Evolutionary conservation across 2,888 invertebrate genomes (phyloP), one percentile per base, ranked within the genome.

Genomic region (Alsophila aescularia): DNA sequence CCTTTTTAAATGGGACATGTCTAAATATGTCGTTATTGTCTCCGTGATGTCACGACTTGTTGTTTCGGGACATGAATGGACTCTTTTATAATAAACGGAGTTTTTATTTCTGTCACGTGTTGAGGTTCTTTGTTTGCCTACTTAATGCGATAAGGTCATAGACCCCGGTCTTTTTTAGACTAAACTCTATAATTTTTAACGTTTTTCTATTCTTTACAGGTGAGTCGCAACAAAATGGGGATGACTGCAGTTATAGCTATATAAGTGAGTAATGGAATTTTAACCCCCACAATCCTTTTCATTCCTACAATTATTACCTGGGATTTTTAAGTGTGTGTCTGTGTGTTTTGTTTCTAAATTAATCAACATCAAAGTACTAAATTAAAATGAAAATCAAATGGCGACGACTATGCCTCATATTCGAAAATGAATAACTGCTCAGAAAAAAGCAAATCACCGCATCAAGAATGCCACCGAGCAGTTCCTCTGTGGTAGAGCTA

Each of bases 181-280:
- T 1, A 8, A 12, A 12, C 0, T 27, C 13, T 24, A 6, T 35
- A 44, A 24, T 32, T 4, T 32, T 5, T 45, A n/a, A n/a, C n/a
- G 0, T 9, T 45, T 2, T 34, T 13, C 13, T n/a, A 1, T 42
- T 42, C 2, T 75, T 80, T 73, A 5, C 87, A 91, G 91, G 91
- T 91, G 91, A 91, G 91, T 88, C 90, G 77, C 90, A 87, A 80
- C 89, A 89, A 67, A 74, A 90, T 85, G 89, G 90, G 72, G 90
- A 91, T 78, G 90, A 90, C 73, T 90, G 91, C 90, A 86, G 90
- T 79, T 91, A 91, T 84, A 91, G 90, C 85, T 91, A 91, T 89
- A 91, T 91, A 91, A 91, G 91, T 91, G 73, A 91, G 91, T 89
- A 77, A 64, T 37, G 16, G 4, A 15, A 10, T 29, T 31, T 13